A percentile compares a stretch with the other conserved stretches of the same genome.
Evolutionary conservation across 2,113 vertebrate genomes (phyloP).

Genomic region (Grus americana): DNA sequence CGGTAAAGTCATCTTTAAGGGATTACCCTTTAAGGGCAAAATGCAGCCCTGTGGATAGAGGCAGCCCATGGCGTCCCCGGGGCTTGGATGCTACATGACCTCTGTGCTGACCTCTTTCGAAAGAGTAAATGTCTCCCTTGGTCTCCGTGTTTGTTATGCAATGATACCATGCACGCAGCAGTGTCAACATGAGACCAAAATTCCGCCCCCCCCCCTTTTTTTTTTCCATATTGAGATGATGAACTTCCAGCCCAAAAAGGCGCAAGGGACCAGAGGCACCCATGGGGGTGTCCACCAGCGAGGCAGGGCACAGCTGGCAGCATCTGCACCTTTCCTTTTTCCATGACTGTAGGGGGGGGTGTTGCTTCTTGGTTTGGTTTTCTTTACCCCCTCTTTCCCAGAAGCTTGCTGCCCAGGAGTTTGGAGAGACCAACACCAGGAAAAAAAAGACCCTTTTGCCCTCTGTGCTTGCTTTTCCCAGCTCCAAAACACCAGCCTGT

Average conservation of each 20-base stretch:
- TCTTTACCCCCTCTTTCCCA: not conserved
- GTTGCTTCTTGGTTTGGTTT: not conserved
- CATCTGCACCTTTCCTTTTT: not conserved
- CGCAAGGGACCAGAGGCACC: not conserved
- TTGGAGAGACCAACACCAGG: not conserved
- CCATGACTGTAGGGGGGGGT: rapidly evolving
- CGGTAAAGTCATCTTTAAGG: constrained; percentile 13
- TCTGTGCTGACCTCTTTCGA: constrained; percentile 1
- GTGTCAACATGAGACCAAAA: not conserved
- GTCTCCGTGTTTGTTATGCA: not conserved
- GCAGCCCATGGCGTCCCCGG: not conserved
- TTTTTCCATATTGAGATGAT: rapidly evolving
- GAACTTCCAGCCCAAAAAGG: not conserved
- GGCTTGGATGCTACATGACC: not conserved
- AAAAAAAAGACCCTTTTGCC: not conserved
- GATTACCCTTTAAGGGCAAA: constrained; percentile 46
- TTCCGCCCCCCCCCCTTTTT: too few species aligned
- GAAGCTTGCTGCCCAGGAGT: not conserved
- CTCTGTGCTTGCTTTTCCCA: not conserved
- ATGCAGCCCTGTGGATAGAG: not conserved
- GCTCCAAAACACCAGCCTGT: not conserved
- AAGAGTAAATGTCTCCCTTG: not conserved
- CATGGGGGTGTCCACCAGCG: not conserved
- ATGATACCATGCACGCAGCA: not conserved
- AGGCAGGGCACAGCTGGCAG: not conserved